These are phyloP conservation scores for Eupithecia tripunctaria DNA, from an alignment of 2,888 invertebrate species.

Conservation along the genomic window DNA sequence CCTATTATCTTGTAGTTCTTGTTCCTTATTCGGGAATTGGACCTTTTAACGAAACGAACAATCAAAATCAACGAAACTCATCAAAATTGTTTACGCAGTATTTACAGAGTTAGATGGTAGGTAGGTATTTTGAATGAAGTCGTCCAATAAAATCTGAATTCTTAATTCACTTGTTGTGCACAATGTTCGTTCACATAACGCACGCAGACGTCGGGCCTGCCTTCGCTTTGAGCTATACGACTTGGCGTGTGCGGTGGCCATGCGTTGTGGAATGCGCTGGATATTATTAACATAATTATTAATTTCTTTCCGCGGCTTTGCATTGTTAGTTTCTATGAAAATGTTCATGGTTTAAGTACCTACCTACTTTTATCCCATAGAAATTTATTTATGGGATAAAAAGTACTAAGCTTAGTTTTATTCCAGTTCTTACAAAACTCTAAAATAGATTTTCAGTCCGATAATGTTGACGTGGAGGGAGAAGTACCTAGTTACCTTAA, in stretches of 20 bases:
- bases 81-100: neutral
- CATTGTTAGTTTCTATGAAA: neutral
- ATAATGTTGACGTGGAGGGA: too few species aligned
- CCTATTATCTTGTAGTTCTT: too few species aligned
- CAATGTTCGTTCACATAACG: slow-evolving; percentile 10
- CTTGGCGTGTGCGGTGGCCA: slow-evolving; percentile 33
- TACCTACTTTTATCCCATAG: too few species aligned
- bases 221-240: slow-evolving; percentile 45
- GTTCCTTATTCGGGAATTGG: neutral
- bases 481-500: too few species aligned
- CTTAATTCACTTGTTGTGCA: neutral
- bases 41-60: neutral
- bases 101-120: neutral
- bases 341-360: neutral
- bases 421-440: too few species aligned
- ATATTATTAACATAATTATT: slow-evolving; percentile 13
- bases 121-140: neutral
- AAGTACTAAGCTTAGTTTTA: too few species aligned
- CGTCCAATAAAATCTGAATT: slow-evolving; percentile 1
- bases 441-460: too few species aligned
- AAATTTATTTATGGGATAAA: too few species aligned
- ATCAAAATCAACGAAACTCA: neutral
- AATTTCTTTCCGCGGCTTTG: neutral
- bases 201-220: slow-evolving; percentile 37
- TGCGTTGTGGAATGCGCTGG: slow-evolving; percentile 32